Conservation (phyloP, 2,888 invertebrate genomes). For the Eilema caniola region DNA sequence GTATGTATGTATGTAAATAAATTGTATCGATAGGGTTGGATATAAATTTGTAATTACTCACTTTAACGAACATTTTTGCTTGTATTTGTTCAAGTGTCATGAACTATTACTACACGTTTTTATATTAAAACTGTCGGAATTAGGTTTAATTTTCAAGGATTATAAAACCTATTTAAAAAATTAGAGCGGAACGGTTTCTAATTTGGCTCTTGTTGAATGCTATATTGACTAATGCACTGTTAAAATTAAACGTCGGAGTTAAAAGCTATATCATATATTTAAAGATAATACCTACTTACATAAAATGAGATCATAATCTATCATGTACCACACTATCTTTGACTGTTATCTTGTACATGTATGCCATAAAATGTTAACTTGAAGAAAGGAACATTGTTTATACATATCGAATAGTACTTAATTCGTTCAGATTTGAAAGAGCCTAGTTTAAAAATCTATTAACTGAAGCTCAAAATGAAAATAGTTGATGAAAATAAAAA, state of each 20-base stretch:
- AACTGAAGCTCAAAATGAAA: neutral
- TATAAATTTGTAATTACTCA: conserved; percentile 46
- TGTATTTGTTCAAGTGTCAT: conserved; percentile 63
- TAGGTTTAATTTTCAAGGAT: conserved; percentile 67
- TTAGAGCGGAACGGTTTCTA: conserved; percentile 71
- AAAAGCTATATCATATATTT: neutral
- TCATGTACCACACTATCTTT: conserved; percentile 26
- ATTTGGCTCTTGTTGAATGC: conserved; percentile 61
- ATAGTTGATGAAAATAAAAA: neutral
- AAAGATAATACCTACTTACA: conserved; percentile 19
- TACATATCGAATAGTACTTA: neutral
- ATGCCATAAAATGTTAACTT: conserved; percentile 33
- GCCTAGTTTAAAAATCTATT: neutral
- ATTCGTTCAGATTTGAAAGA: neutral
- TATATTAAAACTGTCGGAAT: conserved; percentile 72
- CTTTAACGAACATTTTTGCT: conserved; percentile 72
- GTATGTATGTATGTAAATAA: no score
- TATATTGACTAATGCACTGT: conserved; percentile 49
- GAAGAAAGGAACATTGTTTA: conserved; percentile 17
- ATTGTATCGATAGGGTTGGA: neutral
- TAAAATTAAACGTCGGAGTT: conserved; percentile 13
- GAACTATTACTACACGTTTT: conserved; percentile 70
- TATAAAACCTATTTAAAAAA: conserved; percentile 68
- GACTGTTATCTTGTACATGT: conserved; percentile 39
- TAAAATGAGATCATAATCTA: conserved; percentile 37